A percentile compares a stretch with the other conserved stretches of the same genome.
Evolutionary conservation across 2,888 invertebrate species (phyloP).

Genomic region (Pseudococcus viburni): DNA sequence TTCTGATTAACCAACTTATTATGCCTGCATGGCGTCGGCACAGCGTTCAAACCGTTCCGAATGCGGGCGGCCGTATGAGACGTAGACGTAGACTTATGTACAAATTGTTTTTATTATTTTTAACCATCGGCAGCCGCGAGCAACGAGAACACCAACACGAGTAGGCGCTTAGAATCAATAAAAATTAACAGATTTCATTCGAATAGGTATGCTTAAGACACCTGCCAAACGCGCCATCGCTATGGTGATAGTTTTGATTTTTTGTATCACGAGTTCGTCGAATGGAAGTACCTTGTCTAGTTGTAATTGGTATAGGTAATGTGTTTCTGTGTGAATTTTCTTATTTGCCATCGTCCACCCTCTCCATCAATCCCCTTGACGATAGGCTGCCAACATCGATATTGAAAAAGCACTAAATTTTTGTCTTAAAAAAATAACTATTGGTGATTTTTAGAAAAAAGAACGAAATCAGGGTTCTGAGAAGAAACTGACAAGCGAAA

Average conservation of each 20-base stretch:
- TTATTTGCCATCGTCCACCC: no score
- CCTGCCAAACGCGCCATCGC: neutral
- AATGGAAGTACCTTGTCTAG: neutral
- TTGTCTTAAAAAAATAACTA: no score
- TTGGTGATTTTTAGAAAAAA: no score
- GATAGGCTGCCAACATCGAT: no score
- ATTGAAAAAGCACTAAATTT: no score
- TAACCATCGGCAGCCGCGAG: conserved; percentile 10
- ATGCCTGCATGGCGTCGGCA: neutral
- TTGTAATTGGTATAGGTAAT: no score
- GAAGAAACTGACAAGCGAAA: no score
- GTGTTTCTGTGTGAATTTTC: no score
- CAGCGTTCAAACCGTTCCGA: neutral
- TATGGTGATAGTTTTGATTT: neutral
- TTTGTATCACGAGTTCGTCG: neutral
- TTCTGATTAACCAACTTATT: neutral
- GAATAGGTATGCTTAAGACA: neutral
- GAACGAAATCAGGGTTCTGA: no score
- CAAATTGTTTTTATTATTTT: neutral
- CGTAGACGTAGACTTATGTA: neutral
- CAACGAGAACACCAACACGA: neutral
- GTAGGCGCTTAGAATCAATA: conserved; percentile 30
- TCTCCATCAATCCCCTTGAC: no score
- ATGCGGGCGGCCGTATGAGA: neutral
- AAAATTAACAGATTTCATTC: neutral